Base-by-base conservation (phyloP, 2,113 vertebrate species). In the Pseudois nayaur region DNA sequence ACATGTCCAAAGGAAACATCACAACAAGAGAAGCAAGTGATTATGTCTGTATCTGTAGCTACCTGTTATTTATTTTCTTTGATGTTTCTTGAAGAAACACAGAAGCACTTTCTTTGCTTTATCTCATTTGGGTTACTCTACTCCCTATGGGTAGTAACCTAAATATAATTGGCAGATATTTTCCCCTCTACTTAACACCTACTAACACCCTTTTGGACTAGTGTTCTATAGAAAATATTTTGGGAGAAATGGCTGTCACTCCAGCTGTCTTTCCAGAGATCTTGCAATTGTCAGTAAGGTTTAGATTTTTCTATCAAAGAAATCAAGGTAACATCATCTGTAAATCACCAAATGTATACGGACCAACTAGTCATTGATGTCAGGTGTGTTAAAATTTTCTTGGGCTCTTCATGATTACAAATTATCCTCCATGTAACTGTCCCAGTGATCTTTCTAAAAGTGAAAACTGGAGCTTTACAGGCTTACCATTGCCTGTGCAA, bases 281-380 rank as follows among this genome's bases (percentile, higher is more conserved):
- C 74, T 71, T 87, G 76, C 64, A 64, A 92, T 87, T 90, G 57
- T 54, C 57, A 62, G 33, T 82, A 64, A 91, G 13, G 36, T 79
- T 89, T 85, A 31, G 45, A 40, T 55, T 84, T 79, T 91, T 81
- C 50, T 91, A 59, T 52, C 94, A 94, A 96, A 97, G 40, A 87
- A 83, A 95, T 89, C 74, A 71, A 95, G 64, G 29, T 52, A 74
- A 82, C 17, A 59, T 40, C 43, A 43, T 29, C 27, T 50, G 52
- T 29, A 57, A 45, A 50, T 25, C 27, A 36, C n/a, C 62, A 87
- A 60, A 71, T 87, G 54, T 4, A 23, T 48, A 50, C 33, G 29
- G 36, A 43, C 36, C 25, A 81, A 48, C 6, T 36, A n/a, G 33
- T 87, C 84, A 78, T 2, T 84, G 64, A 84, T 84, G 76, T 55